Base-by-base conservation (phyloP, 2,113 vertebrate genomes). In the Diphyllodes magnificus region DNA sequence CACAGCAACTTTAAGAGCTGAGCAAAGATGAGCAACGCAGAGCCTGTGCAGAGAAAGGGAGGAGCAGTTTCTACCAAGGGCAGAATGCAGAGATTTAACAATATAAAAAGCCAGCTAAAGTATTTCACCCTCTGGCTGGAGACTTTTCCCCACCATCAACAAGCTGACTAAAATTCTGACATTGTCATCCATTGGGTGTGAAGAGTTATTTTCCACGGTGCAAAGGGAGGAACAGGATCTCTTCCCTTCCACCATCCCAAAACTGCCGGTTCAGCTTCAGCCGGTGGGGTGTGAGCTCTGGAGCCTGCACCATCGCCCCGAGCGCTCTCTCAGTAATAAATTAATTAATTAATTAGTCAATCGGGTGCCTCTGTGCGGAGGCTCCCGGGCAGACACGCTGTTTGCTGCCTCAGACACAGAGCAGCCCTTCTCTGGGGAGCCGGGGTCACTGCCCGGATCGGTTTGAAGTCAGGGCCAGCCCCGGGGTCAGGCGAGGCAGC, bases 281-380 rank as follows among this genome's bases (percentile, higher is more conserved):
- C 42, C 85, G 84, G 88, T 77, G 77, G 54, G 71, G 73, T 76
- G 95, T 59, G 88, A 86, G 66, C 79, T 78, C 78, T 39, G 81
- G 45, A 94, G 88, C 92, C 93, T 96, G 86, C 81, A 59, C 23
- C 33, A 14, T 3, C 24, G 40, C 86, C 83, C 90, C 22, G 15
- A 68, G 83, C 60, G 51, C 86, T 94, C 85, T 71, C 51, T 57
- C 71, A 87, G 90, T 86, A 90, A 71, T 95, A 93, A 97, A 97
- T 91, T 88, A 94, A 97, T 92, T 71, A 97, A 97, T 91, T 79
- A 95, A 96, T 95, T 70, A 91, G 97, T 98, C 80, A 95, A 92
- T 90, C 80, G 75, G 92, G 86, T 96, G 95, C 88, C 95, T 87
- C 30, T 73, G 92, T 84, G 83, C 91, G 70, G 95, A 94, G 85